A percentile compares a stretch with the other conserved stretches of the same genome.
These are phyloP conservation scores for Chloropsis cyanopogon DNA, from an alignment of 2,113 vertebrate genomes.

Conservation along the genomic window DNA sequence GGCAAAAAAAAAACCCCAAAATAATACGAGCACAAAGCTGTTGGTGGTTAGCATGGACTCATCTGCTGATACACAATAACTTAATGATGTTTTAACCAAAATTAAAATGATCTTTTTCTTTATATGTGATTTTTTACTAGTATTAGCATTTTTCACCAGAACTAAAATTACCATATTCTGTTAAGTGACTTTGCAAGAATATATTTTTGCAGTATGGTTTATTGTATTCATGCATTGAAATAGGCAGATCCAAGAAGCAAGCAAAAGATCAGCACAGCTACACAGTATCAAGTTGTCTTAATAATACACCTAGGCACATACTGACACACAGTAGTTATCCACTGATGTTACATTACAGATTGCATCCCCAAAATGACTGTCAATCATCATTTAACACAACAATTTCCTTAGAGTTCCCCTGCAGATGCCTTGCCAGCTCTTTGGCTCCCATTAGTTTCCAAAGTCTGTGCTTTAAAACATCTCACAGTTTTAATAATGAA, in stretches of 20 bases:
- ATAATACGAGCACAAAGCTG: background rate
- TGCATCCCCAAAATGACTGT: background rate
- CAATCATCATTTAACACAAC: background rate
- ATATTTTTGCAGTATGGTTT: background rate
- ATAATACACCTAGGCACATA: background rate
- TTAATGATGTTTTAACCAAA: background rate
- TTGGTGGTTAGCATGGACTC: background rate
- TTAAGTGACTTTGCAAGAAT: background rate
- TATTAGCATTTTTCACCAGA: background rate
- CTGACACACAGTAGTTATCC: background rate
- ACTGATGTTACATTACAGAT: background rate
- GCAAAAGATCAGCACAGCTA: background rate
- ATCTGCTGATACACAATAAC: accelerated
- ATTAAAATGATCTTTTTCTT: background rate
- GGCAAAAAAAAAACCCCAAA: background rate
- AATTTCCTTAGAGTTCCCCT: background rate
- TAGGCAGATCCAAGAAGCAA: background rate
- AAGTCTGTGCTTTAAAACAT: background rate
- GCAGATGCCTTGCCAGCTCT: background rate
- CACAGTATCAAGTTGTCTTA: background rate
- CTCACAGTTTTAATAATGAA: background rate
- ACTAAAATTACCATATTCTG: background rate
- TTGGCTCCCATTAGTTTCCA: background rate
- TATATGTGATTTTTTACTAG: background rate
- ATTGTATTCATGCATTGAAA: background rate